A percentile compares a stretch with the other conserved stretches of the same genome.
These are phyloP conservation scores for Palloptera scutellata DNA, from an alignment of 2,888 invertebrate genomes.

Conservation along the genomic window DNA sequence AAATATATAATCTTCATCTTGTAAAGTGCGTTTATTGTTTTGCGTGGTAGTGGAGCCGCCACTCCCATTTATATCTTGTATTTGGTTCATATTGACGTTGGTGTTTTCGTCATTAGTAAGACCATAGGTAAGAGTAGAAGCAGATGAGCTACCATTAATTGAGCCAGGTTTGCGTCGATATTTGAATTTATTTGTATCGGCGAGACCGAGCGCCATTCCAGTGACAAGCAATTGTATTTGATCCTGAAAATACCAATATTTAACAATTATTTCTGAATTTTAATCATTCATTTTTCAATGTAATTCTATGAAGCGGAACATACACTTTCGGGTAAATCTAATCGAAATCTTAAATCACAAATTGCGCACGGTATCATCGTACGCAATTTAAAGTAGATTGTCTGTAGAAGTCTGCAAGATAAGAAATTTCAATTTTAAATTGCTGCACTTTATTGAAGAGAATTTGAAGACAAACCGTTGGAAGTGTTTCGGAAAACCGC, in stretches of 20 bases:
- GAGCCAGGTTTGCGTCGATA: constrained; percentile 53
- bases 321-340: constrained; percentile 87
- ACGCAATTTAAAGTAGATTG: constrained; percentile 88
- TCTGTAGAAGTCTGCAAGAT: constrained; percentile 68
- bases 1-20: constrained; percentile 84
- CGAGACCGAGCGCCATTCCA: constrained; percentile 82
- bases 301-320: constrained; percentile 37
- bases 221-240: constrained; percentile 75
- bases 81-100: constrained; percentile 37
- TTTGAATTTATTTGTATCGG: constrained; percentile 69
- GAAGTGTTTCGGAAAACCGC: constrained; percentile 68
- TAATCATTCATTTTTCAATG: background rate
- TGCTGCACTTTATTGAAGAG: background rate
- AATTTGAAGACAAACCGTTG: constrained; percentile 55
- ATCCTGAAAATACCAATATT: constrained; percentile 62
- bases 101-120: constrained; percentile 20
- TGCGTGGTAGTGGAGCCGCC: constrained; percentile 11
- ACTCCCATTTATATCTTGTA: constrained; percentile 16
- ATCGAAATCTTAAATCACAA: constrained; percentile 79
- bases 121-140: constrained; percentile 10
- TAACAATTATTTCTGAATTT: background rate
- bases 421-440: background rate
- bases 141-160: constrained; percentile 29
- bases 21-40: constrained; percentile 52
- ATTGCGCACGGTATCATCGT: constrained; percentile 88